Evolutionary conservation across 2,797 vertebrate genomes (phyloP).

Genomic region (Centroberyx gerrardi): DNA sequence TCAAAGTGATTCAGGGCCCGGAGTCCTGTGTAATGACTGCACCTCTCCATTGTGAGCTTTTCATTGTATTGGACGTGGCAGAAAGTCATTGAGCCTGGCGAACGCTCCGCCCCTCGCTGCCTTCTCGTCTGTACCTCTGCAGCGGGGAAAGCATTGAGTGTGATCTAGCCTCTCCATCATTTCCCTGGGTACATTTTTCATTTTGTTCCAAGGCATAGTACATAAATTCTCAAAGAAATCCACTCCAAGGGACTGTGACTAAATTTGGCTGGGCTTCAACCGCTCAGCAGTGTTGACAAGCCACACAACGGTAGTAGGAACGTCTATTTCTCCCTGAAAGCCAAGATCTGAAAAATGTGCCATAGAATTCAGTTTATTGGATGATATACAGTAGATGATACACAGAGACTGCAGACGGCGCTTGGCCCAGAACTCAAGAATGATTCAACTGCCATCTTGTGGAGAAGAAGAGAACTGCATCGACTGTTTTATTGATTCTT

Average conservation of each 20-base stretch:
- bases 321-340: conserved; percentile 59
- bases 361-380: conserved; percentile 29
- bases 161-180: conserved; percentile 66
- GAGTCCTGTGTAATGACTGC: conserved; percentile 60
- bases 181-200: conserved; percentile 68
- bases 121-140: conserved; percentile 37
- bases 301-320: conserved; percentile 45
- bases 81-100: conserved; percentile 69
- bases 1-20: conserved; percentile 72
- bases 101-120: conserved; percentile 48
- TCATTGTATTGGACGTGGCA: conserved; percentile 69
- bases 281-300: conserved; percentile 50
- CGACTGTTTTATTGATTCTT: background rate
- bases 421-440: conserved; percentile 21
- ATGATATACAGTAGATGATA: background rate
- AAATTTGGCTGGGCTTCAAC: conserved; percentile 60
- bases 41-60: conserved; percentile 61
- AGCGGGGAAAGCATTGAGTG: conserved; percentile 41
- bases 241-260: conserved; percentile 48
- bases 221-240: conserved; percentile 71
- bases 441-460: conserved; percentile 75
- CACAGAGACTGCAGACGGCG: background rate
- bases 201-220: conserved; percentile 56
- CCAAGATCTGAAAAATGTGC: conserved; percentile 30
- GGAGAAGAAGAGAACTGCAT: conserved; percentile 47